These are phyloP conservation scores for Drosophila hydei DNA, from an alignment of 1,140 invertebrate species.

Conservation along the genomic window DNA sequence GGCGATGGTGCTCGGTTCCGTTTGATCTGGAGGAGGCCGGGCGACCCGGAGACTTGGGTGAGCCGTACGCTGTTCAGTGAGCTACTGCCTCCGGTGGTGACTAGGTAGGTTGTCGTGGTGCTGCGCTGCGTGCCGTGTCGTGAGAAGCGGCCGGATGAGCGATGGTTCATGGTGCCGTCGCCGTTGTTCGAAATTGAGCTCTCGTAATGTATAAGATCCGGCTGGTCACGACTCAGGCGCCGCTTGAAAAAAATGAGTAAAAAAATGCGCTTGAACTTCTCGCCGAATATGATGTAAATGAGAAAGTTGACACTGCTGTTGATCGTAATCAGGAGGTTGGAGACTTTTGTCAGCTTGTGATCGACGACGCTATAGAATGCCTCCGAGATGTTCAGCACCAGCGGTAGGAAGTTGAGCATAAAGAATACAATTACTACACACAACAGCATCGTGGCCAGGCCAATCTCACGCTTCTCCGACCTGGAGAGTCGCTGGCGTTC, in stretches of 20 bases:
- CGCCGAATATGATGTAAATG: conserved; percentile 98
- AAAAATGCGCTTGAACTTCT: conserved; percentile 97
- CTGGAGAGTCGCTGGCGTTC: conserved; percentile 92
- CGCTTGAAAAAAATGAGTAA: conserved; percentile 92
- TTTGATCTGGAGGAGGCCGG: conserved; percentile 74
- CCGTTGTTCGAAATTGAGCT: conserved; percentile 91
- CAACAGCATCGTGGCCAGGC: conserved; percentile 96
- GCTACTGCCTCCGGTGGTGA: conserved; percentile 77
- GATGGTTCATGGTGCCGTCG: conserved; percentile 85
- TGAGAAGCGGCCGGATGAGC: conserved; percentile 88
- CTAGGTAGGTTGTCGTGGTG: conserved; percentile 79
- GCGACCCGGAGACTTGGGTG: conserved; percentile 68
- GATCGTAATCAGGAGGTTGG: conserved; percentile 97
- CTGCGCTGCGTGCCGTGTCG: conserved; percentile 86
- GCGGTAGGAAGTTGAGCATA: conserved; percentile 95
- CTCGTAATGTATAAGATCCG: conserved; percentile 91
- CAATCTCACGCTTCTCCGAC: conserved; percentile 93
- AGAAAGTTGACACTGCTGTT: conserved; percentile 99
- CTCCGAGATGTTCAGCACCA: conserved; percentile 95
- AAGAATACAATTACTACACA: conserved; percentile 97
- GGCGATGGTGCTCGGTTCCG: conserved; percentile 85
- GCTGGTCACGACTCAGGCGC: conserved; percentile 87
- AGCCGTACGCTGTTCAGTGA: conserved; percentile 73
- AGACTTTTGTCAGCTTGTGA: conserved; percentile 92
- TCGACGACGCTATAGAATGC: conserved; percentile 88